These are phyloP conservation scores for Eilema sororculum DNA, from an alignment of 2,888 invertebrate species.

Conservation along the genomic window DNA sequence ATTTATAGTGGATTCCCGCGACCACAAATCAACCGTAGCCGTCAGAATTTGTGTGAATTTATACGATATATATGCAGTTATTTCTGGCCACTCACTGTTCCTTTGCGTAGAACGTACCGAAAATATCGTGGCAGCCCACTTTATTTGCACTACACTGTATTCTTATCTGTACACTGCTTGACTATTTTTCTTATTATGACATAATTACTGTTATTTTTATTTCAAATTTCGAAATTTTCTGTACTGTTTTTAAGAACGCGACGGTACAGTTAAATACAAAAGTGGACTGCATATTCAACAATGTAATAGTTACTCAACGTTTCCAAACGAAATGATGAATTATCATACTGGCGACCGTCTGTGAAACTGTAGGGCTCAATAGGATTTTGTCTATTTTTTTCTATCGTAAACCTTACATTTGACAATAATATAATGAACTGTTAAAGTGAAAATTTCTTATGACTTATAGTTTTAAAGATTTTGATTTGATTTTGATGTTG, in stretches of 20 bases:
- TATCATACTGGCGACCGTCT: no score
- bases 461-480: no score
- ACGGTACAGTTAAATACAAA: background rate
- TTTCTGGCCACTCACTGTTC: conserved; percentile 59
- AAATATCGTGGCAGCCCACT: conserved; percentile 35
- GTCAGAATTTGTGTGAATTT: conserved; percentile 76
- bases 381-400: no score
- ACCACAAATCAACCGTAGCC: conserved; percentile 78
- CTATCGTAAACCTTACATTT: no score
- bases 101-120: conserved; percentile 57
- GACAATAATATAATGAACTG: no score
- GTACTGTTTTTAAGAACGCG: background rate
- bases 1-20: conserved; percentile 75
- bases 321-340: no score
- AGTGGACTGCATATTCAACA: no score
- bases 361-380: no score
- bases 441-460: no score
- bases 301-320: no score
- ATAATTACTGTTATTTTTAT: background rate
- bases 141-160: conserved; percentile 46
- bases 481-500: no score
- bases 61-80: conserved; percentile 57
- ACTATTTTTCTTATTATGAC: background rate
- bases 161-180: conserved; percentile 4
- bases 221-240: background rate